These are phyloP conservation scores for Hypotaenidia okinawae DNA, from an alignment of 2,797 vertebrate genomes.

Conservation along the genomic window DNA sequence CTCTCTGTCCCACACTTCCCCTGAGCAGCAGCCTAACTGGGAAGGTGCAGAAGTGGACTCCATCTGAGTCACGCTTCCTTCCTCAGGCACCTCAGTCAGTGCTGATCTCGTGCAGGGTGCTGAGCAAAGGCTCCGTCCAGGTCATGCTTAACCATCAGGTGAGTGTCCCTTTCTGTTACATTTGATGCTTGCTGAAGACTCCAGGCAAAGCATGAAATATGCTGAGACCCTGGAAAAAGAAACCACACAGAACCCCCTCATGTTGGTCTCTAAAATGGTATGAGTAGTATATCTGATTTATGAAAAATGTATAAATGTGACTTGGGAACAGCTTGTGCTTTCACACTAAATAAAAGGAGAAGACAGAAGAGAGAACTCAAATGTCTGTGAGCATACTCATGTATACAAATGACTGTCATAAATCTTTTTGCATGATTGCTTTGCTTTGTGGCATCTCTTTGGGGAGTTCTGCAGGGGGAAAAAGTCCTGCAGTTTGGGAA, in stretches of 20 bases:
- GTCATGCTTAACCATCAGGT: not conserved
- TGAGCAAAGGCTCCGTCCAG: not conserved
- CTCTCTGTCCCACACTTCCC: not conserved
- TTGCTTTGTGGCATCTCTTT: conserved; percentile 52
- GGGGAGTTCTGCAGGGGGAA: conserved; percentile 34
- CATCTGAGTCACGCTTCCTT: not conserved
- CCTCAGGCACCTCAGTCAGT: not conserved
- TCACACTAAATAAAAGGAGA: conserved; percentile 74
- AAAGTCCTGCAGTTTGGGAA: not conserved
- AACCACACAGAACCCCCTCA: not conserved
- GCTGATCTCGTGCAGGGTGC: not conserved
- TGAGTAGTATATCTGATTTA: conserved; percentile 62
- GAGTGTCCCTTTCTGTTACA: not conserved
- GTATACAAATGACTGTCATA: conserved; percentile 59
- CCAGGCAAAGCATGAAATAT: not conserved
- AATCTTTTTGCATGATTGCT: conserved; percentile 65
- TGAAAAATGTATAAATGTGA: conserved; percentile 63
- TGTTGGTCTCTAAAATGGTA: conserved; percentile 20
- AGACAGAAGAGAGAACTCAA: conserved; percentile 59
- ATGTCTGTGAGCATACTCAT: conserved; percentile 63
- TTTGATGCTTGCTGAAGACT: not conserved
- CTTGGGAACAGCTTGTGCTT: conserved; percentile 72
- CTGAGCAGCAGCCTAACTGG: not conserved
- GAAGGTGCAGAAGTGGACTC: not conserved
- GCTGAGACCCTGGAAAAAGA: not conserved